phyloP scores from a whole-genome alignment of 2,113 vertebrate species.

The Vidua chalybeata region DNA sequence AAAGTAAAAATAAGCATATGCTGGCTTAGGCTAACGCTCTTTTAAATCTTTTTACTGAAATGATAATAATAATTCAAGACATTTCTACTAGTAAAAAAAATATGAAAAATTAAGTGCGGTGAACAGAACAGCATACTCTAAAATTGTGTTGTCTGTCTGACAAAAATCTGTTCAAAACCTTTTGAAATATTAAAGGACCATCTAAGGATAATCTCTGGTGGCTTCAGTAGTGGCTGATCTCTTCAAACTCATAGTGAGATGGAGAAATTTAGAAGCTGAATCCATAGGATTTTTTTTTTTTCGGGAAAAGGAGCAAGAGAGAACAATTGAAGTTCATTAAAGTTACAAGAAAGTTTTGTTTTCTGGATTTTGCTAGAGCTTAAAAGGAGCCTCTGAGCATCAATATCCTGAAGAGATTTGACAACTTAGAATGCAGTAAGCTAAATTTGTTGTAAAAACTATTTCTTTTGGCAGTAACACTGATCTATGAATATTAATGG shows the following conservation, averaged over 20 bases:
- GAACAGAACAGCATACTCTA: background rate
- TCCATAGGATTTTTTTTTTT: background rate
- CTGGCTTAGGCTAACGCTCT: background rate
- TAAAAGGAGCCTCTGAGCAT: conserved; percentile 12
- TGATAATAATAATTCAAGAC: background rate
- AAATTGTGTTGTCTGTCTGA: background rate
- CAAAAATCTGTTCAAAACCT: conserved; percentile 1
- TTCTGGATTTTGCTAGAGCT: conserved; percentile 2
- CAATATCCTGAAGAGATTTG: conserved; percentile 24
- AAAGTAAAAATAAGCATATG: background rate
- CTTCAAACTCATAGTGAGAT: background rate
- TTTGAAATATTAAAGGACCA: background rate
- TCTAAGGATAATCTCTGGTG: background rate
- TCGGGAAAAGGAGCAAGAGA: background rate
- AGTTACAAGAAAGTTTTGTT: conserved; percentile 1
- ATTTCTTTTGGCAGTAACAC: conserved; percentile 49
- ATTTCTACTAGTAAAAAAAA: background rate
- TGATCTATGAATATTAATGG: conserved; percentile 37
- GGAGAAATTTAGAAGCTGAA: background rate
- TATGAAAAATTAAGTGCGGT: background rate
- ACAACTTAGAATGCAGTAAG: conserved; percentile 13
- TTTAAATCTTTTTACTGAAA: background rate
- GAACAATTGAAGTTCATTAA: background rate
- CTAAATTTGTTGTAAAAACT: conserved; percentile 51
- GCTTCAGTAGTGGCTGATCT: background rate